Conservation (phyloP, 1,140 invertebrate species). For the fruit fly (Drosophila melanogaster) region Release_6_plus_ISO1_MT NT_033777.3:26149001-26149500, state of each 20-base stretch:
- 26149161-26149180: conserved; percentile 50
- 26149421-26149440: neutral
- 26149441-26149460: neutral
- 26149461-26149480: too few species aligned
- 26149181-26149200: conserved; percentile 49
- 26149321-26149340: conserved; percentile 28
- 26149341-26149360: conserved; percentile 23
- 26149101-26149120: conserved; percentile 31
- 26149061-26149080: conserved; percentile 51
- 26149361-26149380: conserved; percentile 1
- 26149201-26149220: conserved; percentile 47
- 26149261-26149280: conserved; percentile 46
- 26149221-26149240: conserved; percentile 50
- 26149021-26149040: neutral
- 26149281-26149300: conserved; percentile 39
- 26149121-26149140: conserved; percentile 7
- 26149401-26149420: conserved; percentile 26
- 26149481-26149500: too few species aligned
- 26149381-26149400: conserved; percentile 17
- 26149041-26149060: conserved; percentile 44
- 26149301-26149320: conserved; percentile 47
- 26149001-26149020: conserved; percentile 6
- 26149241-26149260: conserved; percentile 65
- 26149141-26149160: conserved; percentile 51
- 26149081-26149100: conserved; percentile 28